phyloP scores from a whole-genome alignment of 2,888 invertebrate species.

The Magallana nippona region DNA sequence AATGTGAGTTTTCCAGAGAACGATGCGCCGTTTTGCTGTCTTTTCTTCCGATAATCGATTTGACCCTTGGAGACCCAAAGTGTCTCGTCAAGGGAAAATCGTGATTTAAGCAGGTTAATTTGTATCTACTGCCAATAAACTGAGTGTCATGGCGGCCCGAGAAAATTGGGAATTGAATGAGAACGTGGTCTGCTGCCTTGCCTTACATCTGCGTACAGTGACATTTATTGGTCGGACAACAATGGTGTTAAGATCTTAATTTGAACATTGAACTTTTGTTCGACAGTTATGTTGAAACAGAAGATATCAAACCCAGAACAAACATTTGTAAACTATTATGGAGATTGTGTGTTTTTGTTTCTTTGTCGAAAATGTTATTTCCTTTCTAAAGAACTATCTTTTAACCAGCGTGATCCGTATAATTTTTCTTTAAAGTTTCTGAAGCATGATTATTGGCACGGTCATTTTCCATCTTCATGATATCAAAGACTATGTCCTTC shows the following conservation, averaged over 20 bases:
- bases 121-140: slow-evolving; percentile 32
- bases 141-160: background rate
- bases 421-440: no score
- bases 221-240: slow-evolving; percentile 21
- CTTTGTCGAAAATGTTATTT: background rate
- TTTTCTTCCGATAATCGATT: background rate
- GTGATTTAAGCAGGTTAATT: slow-evolving; percentile 27
- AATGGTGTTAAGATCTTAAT: slow-evolving; percentile 1
- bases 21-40: background rate
- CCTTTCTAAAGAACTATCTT: no score
- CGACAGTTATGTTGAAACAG: slow-evolving; percentile 1
- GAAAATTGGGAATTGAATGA: background rate
- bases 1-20: background rate
- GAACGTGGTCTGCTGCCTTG: background rate
- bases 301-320: background rate
- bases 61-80: background rate
- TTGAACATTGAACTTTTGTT: slow-evolving; percentile 25
- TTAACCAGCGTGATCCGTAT: no score
- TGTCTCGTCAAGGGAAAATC: slow-evolving; percentile 7
- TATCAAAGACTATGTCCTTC: no score
- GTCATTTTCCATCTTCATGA: no score
- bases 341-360: background rate
- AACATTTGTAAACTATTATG: background rate
- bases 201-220: background rate
- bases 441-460: no score